Percentiles rank a stretch among this genome's conserved stretches.
Evolutionary conservation across 2,797 vertebrate species (phyloP).

Genomic region (Macrochelys suwanniensis): DNA sequence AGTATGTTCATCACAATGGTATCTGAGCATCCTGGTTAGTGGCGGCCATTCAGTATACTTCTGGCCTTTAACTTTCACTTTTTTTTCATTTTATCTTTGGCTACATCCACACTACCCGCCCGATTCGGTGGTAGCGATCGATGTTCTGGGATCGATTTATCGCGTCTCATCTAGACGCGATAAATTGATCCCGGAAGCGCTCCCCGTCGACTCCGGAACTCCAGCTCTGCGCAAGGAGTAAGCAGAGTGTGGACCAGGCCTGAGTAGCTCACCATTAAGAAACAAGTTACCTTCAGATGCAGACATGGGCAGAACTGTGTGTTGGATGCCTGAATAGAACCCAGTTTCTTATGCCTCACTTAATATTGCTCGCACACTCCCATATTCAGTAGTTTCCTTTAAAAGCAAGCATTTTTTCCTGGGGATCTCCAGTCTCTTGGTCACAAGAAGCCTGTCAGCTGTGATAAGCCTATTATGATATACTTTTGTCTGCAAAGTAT

Average conservation of each 20-base stretch:
- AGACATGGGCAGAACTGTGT: accelerated
- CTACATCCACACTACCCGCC: too few species aligned
- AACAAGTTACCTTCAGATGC: background rate
- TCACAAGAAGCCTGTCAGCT: background rate
- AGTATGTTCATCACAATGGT: background rate
- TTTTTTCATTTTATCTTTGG: background rate
- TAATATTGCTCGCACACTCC: accelerated
- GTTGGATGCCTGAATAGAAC: accelerated
- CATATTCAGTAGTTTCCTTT: background rate
- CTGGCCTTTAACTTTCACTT: background rate
- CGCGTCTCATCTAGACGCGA: too few species aligned
- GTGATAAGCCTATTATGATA: background rate
- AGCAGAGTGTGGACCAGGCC: too few species aligned
- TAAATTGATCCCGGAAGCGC: too few species aligned
- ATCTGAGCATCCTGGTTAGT: background rate
- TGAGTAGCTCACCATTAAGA: background rate
- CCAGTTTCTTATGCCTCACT: background rate
- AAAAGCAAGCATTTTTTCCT: background rate
- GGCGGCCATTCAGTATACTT: background rate
- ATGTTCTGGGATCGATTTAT: too few species aligned
- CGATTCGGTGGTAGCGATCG: too few species aligned
- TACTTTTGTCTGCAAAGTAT: background rate
- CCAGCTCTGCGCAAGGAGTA: too few species aligned
- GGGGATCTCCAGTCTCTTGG: background rate
- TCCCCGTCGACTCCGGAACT: too few species aligned